A percentile compares a stretch with the other conserved stretches of the same genome.
phyloP scores from a whole-genome alignment of 30 jellyfish, hydroid and myxozoan species.

The Pelagia noctiluca region DNA sequence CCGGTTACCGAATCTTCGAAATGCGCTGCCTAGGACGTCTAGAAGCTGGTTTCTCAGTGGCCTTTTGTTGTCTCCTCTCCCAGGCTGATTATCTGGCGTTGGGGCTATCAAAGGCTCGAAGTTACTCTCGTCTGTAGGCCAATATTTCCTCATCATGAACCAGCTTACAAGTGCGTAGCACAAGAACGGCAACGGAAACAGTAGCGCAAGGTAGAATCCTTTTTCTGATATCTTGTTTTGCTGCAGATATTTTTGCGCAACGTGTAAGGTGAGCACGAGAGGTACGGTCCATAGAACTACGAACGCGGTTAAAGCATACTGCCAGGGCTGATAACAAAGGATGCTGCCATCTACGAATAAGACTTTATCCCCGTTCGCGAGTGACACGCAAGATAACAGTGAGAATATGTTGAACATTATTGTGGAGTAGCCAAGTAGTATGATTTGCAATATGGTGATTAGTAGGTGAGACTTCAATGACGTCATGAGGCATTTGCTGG shows the following conservation, averaged over 20 bases:
- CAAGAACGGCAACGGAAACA: neutral
- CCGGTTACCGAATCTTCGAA: neutral
- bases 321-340: conserved; percentile 23
- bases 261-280: neutral
- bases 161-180: too few relatives aligned
- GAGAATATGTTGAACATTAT: neutral
- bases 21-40: neutral
- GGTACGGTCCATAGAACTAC: conserved; percentile 17
- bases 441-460: conserved; percentile 1
- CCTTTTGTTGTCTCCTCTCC: neutral
- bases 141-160: too few relatives aligned
- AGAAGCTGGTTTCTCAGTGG: neutral
- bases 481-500: neutral
- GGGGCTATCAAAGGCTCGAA: too few relatives aligned
- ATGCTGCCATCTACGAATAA: neutral
- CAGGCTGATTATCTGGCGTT: too few relatives aligned
- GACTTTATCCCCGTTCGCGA: conserved; percentile 6
- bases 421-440: conserved; percentile 22
- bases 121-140: too few relatives aligned
- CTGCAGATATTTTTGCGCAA: neutral
- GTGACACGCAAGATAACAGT: conserved; percentile 16
- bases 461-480: neutral
- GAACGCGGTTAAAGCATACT: neutral
- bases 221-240: neutral
- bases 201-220: neutral